These are phyloP conservation scores for Villa cingulata DNA, from an alignment of 2,888 invertebrate genomes.

Conservation along the genomic window DNA sequence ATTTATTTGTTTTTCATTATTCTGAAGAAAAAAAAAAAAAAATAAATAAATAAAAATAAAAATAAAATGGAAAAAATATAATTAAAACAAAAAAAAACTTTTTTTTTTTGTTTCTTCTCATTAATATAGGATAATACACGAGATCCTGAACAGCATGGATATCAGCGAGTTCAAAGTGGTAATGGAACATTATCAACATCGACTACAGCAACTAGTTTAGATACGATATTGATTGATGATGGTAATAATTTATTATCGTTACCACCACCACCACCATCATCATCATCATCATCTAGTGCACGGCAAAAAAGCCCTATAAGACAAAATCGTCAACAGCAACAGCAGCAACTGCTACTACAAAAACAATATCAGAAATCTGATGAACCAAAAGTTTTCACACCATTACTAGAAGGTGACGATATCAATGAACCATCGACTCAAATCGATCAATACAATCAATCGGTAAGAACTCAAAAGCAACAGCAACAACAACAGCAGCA, in stretches of 20 bases:
- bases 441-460: slow-evolving; percentile 24
- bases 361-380: slow-evolving; percentile 6
- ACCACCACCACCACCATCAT: slow-evolving; percentile 5
- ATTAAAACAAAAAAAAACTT: no score
- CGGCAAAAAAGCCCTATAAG: not conserved
- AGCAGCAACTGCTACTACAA: slow-evolving; percentile 12
- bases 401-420: slow-evolving; percentile 22
- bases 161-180: slow-evolving; percentile 29
- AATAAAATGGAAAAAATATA: no score
- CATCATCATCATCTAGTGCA: not conserved
- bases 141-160: slow-evolving; percentile 25
- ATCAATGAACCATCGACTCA: slow-evolving; percentile 22
- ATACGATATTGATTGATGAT: slow-evolving; percentile 28
- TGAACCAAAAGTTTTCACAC: slow-evolving; percentile 10
- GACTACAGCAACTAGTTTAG: slow-evolving; percentile 47
- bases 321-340: slow-evolving; percentile 10
- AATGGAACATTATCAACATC: slow-evolving; percentile 43
- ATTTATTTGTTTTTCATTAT: no score
- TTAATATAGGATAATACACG: slow-evolving; percentile 15
- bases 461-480: slow-evolving; percentile 24
- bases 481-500: not conserved
- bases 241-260: slow-evolving; percentile 6
- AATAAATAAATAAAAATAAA: no score
- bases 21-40: no score
- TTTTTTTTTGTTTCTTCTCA: no score